Base-by-base conservation (phyloP, 2,797 vertebrate genomes). In the Ptychadena robeensis region DNA sequence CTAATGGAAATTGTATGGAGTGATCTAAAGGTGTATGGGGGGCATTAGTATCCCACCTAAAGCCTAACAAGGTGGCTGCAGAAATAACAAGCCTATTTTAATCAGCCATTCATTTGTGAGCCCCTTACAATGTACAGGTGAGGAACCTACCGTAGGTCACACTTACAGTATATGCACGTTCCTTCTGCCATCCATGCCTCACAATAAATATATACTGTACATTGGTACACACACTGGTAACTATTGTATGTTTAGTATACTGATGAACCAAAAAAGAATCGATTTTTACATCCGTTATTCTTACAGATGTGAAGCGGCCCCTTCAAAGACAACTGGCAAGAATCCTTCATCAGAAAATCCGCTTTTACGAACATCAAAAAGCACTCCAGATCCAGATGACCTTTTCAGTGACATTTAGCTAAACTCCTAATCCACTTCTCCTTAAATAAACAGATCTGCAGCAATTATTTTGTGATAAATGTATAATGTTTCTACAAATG, bases 321-420 rank as follows among this genome's bases (percentile, higher is more conserved):
- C 75, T 6, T 81, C 88, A 71, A 86, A 85, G 80, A 28, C 40
- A 0, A 35, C 2, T 0, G 85, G 30, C 81, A 86, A 88, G 30
- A 32, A 9, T n/a, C 77, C 27, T 32, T 77, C 90, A 11, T 57
- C 66, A 15, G 91, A 89, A 40, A 82, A 73, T 73, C 83, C 89
- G 86, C 87, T 91, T 71, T 88, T 91, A 0, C 90, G 92, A 81
- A 91, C 89, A 48, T 88, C 90, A 25, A 90, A 87, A 68, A 93
- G 90, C 67, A 91, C 85, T 88, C 91, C 90, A 38, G 90, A 93
- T 81, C 90, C 90, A 0, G 96, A 96, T 82, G 91, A 96, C 81
- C 95, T 98, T 85, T 96, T 96, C 77, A 91, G 93, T 30, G 93
- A 96, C 89, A 93, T 97, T 35, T 97, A 92, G 91, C 40, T 70